phyloP scores from a whole-genome alignment of 2,113 vertebrate genomes.

The Haemorhous mexicanus region DNA sequence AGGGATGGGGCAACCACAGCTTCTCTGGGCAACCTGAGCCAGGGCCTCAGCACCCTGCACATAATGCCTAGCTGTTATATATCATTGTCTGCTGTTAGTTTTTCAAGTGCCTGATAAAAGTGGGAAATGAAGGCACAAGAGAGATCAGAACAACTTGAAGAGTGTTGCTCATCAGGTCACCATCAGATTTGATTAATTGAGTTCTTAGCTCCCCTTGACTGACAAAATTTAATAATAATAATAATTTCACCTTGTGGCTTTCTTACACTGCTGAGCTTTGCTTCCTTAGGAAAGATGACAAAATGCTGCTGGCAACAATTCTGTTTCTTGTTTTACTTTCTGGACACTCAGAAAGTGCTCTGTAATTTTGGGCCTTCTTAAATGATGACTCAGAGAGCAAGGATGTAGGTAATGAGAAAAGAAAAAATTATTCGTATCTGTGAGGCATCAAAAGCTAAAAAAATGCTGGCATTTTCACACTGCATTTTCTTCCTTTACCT shows the following conservation, averaged over 20 bases:
- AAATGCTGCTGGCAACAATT: neutral
- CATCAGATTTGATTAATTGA: neutral
- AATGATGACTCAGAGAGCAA: neutral
- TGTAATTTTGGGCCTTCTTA: neutral
- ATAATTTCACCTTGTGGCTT: neutral
- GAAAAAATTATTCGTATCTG: neutral
- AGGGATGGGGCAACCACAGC: neutral
- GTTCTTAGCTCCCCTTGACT: neutral
- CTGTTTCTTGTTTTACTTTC: neutral
- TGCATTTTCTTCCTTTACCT: neutral
- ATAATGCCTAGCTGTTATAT: neutral
- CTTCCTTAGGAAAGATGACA: neutral
- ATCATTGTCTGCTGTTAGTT: neutral
- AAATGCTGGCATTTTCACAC: neutral
- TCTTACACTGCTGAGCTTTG: neutral
- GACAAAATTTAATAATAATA: too few relatives aligned
- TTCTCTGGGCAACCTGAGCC: neutral
- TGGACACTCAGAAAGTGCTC: neutral
- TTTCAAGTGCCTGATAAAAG: neutral
- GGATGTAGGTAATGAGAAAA: neutral
- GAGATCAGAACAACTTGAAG: neutral
- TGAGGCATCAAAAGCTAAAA: neutral
- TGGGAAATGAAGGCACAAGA: neutral
- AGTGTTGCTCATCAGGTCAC: neutral
- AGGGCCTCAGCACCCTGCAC: neutral